Percentiles rank a stretch among this genome's conserved stretches.
Evolutionary conservation across 2,797 vertebrate species (phyloP).

Genomic region (Muscicapa comitata): DNA sequence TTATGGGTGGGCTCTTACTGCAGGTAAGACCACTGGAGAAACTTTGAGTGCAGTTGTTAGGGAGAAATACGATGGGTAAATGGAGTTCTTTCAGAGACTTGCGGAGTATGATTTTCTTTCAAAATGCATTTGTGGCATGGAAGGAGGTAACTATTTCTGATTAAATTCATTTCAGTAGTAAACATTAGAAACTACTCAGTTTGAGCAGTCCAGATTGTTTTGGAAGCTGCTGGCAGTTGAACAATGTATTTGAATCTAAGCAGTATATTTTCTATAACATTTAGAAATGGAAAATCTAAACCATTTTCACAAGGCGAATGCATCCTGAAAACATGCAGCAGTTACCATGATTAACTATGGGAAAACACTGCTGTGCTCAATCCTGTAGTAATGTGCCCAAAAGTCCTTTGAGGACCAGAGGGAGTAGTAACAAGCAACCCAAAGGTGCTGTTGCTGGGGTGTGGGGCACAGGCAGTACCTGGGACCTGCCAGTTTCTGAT

Average conservation of each 20-base stretch:
- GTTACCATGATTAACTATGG: not conserved
- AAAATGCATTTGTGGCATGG: not conserved
- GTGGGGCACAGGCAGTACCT: not conserved
- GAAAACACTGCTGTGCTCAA: not conserved
- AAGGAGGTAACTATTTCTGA: not conserved
- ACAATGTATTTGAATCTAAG: not conserved
- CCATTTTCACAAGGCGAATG: not conserved
- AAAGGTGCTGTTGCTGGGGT: not conserved
- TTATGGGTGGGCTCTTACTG: not conserved
- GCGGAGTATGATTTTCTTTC: not conserved
- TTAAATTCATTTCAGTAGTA: not conserved
- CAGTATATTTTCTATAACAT: not conserved
- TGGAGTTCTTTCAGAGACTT: not conserved
- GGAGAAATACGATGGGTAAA: not conserved
- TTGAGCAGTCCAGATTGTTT: not conserved
- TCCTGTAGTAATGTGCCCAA: rapidly evolving
- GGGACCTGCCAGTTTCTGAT: not conserved
- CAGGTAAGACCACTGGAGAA: not conserved
- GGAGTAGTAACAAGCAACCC: not conserved
- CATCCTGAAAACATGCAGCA: not conserved
- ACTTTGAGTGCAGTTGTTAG: not conserved
- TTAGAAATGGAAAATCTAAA: not conserved
- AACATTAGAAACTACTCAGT: not conserved
- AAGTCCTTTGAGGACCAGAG: not conserved
- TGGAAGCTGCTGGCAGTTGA: not conserved